phyloP scores from a whole-genome alignment of 1,140 invertebrate species.

The Eriosoma lanigerum region DNA sequence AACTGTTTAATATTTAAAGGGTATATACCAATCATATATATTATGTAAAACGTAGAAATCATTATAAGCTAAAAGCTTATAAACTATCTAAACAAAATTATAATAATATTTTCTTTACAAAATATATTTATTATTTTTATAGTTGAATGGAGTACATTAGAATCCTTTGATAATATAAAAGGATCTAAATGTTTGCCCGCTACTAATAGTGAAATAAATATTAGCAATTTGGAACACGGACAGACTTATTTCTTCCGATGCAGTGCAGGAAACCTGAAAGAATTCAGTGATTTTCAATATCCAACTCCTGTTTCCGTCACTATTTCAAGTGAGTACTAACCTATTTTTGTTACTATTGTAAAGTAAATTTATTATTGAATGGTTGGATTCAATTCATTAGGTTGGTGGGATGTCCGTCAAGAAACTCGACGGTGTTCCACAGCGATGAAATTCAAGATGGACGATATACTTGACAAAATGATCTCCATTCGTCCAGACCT shows the following conservation, averaged over 20 bases:
- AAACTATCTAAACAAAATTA: no score
- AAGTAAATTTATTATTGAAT: conserved; percentile 26
- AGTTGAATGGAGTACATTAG: conserved; percentile 80
- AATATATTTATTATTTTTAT: not conserved
- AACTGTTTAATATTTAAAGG: no score
- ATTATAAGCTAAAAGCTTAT: no score
- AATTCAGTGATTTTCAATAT: conserved; percentile 75
- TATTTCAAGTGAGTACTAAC: conserved; percentile 74
- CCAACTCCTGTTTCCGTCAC: conserved; percentile 79
- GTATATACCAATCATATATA: no score
- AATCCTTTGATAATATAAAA: conserved; percentile 63
- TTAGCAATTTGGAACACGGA: conserved; percentile 73
- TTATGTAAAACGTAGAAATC: no score
- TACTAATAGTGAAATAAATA: conserved; percentile 62
- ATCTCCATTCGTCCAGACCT: conserved; percentile 66
- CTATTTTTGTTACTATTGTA: not conserved
- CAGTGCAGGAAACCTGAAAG: conserved; percentile 84
- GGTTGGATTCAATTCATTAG: conserved; percentile 57
- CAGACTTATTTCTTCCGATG: conserved; percentile 85
- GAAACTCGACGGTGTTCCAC: conserved; percentile 66
- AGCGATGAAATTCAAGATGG: conserved; percentile 71
- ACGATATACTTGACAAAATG: conserved; percentile 74
- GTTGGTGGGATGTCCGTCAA: conserved; percentile 78
- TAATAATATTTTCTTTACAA: no score
- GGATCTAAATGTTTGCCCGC: conserved; percentile 71